Evolutionary conservation across 2,888 invertebrate genomes (phyloP).

Genomic region (Cryptocheilus praepositus): DNA sequence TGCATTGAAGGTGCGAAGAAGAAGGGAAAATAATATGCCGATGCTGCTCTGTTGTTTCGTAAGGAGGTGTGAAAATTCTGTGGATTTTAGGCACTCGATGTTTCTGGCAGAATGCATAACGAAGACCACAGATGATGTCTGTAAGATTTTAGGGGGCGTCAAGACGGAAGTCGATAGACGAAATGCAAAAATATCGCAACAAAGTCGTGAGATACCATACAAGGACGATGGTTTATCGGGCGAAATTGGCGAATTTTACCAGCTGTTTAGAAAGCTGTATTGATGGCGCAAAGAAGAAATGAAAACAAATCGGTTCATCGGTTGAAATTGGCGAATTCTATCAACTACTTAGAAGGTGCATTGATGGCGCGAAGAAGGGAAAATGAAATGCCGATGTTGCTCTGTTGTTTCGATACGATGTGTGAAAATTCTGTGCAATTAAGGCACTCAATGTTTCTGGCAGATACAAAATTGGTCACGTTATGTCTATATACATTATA

Average conservation of each 20-base stretch:
- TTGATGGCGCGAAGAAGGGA: too few relatives aligned
- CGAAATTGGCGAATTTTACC: constrained; percentile 25
- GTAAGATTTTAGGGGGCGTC: constrained; percentile 38
- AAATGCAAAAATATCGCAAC: constrained; percentile 20
- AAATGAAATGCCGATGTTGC: not conserved
- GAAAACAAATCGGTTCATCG: too few relatives aligned
- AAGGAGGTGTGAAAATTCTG: too few relatives aligned
- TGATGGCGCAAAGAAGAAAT: not conserved
- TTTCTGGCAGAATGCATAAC: constrained; percentile 46
- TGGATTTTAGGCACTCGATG: too few relatives aligned
- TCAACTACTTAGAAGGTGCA: too few relatives aligned
- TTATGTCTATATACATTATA: too few relatives aligned
- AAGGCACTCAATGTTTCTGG: too few relatives aligned
- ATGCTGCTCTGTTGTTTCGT: not conserved
- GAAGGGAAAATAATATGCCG: constrained; percentile 8
- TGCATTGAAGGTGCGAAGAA: constrained; percentile 35
- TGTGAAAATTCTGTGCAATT: too few relatives aligned
- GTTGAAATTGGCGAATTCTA: too few relatives aligned
- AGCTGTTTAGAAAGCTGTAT: constrained; percentile 44
- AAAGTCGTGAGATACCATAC: constrained; percentile 37
- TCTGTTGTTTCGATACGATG: too few relatives aligned
- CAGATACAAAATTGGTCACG: constrained; percentile 8
- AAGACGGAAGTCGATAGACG: not conserved
- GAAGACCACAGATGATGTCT: constrained; percentile 29
- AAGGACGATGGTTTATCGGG: not conserved